Base-by-base conservation (phyloP, 2,797 vertebrate genomes). In the Oceanodroma leucorhoa region DNA sequence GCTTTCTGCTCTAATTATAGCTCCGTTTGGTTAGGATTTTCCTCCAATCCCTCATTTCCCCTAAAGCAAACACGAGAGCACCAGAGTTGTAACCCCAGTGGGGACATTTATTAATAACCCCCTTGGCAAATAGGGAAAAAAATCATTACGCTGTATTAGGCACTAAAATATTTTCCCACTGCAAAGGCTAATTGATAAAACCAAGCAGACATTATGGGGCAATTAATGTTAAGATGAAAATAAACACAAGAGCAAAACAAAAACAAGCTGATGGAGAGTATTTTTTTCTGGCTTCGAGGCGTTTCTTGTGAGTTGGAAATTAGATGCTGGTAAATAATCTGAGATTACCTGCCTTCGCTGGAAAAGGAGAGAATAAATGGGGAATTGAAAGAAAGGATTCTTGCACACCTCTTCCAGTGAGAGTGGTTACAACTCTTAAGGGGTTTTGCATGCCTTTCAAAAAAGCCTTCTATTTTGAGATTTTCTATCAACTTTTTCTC, bases 21-120 rank as follows among this genome's bases (percentile, higher is more conserved):
- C 97, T 98, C 97, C 82, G 97, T 98, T 98, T 98, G 98, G 97
- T 97, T 97, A 98, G 98, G 98, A 98, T 98, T 98, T 97, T 97
- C 97, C 90, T 82, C 97, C 97, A 98, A 98, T 98, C 98, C 98
- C 97, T 97, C 97, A 96, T 97, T 97, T 98, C 97, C 97, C 97
- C 97, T 97, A 98, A 98, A 98, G 98, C 97, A 98, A 98, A 98
- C 98, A 98, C 94, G 90, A 97, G 97, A 97, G 97, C 97, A 97
- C 95, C 92, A 87, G 87, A 96, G 94, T 96, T 97, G 97, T 97
- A 98, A 96, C 97, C 97, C 97, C 98, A 97, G 94, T 94, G 96
- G 98, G 97, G 96, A 97, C 96, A 97, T 97, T 98, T 98, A 98
- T 98, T 98, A 98, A 98, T 98, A 98, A 97, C 96, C 96, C 97